Percentiles rank a stretch among this genome's conserved stretches.
Evolutionary conservation across 2,888 invertebrate genomes (phyloP).

Genomic region (Galerucella nymphaeae): DNA sequence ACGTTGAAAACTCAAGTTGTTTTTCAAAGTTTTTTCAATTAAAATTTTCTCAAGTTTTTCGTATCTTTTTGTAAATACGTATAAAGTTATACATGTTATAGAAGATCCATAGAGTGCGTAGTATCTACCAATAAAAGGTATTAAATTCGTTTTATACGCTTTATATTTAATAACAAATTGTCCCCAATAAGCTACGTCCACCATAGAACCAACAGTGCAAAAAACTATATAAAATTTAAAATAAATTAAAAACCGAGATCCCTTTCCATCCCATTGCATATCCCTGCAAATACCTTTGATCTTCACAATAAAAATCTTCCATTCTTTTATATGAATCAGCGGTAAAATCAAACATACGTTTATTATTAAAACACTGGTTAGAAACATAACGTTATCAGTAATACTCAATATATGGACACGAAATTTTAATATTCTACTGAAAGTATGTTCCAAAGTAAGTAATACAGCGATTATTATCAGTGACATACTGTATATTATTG

Average conservation of each 20-base stretch:
- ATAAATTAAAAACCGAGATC: background rate
- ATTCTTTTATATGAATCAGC: background rate
- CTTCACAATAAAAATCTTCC: background rate
- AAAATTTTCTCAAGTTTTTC: background rate
- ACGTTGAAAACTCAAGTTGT: background rate
- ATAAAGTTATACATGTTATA: background rate
- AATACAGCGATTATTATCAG: background rate
- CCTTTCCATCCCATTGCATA: background rate
- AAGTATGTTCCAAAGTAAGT: background rate
- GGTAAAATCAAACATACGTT: background rate
- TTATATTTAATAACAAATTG: background rate
- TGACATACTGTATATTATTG: background rate
- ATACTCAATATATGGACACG: background rate
- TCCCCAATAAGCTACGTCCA: background rate
- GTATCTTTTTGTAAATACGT: background rate
- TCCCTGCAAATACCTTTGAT: background rate
- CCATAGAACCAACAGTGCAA: background rate
- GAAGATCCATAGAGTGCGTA: constrained; percentile 1
- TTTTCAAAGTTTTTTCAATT: background rate
- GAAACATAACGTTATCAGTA: background rate
- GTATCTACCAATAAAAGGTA: background rate
- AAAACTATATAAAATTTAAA: constrained; percentile 1
- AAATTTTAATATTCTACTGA: background rate
- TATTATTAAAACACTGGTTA: background rate
- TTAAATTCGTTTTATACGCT: background rate